A percentile compares a stretch with the other conserved stretches of the same genome.
Evolutionary conservation across 2,888 invertebrate genomes (phyloP).

Genomic region (Acanthosepion pharaonis): DNA sequence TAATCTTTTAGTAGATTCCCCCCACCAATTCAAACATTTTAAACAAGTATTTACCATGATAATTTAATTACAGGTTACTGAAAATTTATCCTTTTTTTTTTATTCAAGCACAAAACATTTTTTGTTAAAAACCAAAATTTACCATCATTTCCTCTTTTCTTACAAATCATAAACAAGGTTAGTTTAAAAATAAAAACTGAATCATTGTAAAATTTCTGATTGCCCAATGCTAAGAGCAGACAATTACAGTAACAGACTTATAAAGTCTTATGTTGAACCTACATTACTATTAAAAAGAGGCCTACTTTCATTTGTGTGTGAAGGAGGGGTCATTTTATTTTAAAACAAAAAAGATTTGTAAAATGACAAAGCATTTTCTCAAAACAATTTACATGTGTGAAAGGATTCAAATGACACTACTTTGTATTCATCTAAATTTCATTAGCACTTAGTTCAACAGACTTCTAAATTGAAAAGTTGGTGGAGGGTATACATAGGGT

Average conservation of each 20-base stretch:
- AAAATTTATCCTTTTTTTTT: too few species aligned
- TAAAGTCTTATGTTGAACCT: not conserved
- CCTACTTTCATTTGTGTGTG: not conserved
- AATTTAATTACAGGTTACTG: too few species aligned
- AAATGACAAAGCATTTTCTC: not conserved
- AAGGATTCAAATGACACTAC: not conserved
- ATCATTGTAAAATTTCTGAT: not conserved
- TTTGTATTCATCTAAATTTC: not conserved
- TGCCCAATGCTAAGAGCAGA: not conserved
- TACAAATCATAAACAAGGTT: not conserved
- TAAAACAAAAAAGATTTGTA: not conserved
- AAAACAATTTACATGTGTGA: not conserved
- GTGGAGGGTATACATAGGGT: not conserved
- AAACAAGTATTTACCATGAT: too few species aligned
- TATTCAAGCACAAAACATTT: too few species aligned
- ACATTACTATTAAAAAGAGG: not conserved
- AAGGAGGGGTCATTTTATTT: not conserved
- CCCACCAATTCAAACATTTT: too few species aligned
- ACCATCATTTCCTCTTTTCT: not conserved
- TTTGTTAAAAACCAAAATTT: not conserved
- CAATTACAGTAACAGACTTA: not conserved
- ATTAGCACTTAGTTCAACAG: not conserved
- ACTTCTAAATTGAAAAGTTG: not conserved
- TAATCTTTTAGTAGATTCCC: too few species aligned
- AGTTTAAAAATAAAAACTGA: not conserved